Conservation (phyloP, 2,113 vertebrate genomes). For the Pluvialis apricaria region DNA sequence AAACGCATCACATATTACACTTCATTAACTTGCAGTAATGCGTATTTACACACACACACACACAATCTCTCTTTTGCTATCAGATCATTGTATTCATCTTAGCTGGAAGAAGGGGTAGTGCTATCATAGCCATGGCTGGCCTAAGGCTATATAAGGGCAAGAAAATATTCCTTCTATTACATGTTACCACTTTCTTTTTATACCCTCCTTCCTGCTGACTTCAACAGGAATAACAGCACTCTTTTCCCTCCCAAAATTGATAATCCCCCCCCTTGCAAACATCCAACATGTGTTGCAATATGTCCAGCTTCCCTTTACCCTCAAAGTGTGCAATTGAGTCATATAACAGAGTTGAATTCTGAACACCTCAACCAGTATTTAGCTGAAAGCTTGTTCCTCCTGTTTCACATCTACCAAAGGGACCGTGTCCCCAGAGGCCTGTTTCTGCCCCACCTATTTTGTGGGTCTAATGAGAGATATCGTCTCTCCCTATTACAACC, state of each 20-base stretch:
- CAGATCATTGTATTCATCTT: neutral
- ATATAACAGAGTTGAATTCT: rapidly evolving
- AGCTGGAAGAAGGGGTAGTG: neutral
- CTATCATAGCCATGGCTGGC: neutral
- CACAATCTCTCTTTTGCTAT: neutral
- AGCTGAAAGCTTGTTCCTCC: neutral
- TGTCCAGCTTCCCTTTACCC: neutral
- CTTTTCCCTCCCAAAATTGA: neutral
- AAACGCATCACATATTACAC: neutral
- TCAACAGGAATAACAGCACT: neutral
- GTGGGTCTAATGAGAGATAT: neutral
- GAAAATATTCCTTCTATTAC: neutral
- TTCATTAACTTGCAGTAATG: neutral
- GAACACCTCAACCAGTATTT: neutral
- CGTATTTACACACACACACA: neutral
- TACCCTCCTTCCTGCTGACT: neutral
- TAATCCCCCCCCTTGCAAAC: neutral
- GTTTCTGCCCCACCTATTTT: neutral
- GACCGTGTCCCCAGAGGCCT: neutral
- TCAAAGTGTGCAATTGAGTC: rapidly evolving
- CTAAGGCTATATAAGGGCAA: neutral
- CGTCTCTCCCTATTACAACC: neutral
- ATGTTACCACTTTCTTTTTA: neutral
- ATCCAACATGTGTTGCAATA: neutral
- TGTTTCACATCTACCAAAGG: neutral